Evolutionary conservation across 2,888 invertebrate species (phyloP), one percentile per base, ranked within the genome.

Genomic region (Lagria hirta): DNA sequence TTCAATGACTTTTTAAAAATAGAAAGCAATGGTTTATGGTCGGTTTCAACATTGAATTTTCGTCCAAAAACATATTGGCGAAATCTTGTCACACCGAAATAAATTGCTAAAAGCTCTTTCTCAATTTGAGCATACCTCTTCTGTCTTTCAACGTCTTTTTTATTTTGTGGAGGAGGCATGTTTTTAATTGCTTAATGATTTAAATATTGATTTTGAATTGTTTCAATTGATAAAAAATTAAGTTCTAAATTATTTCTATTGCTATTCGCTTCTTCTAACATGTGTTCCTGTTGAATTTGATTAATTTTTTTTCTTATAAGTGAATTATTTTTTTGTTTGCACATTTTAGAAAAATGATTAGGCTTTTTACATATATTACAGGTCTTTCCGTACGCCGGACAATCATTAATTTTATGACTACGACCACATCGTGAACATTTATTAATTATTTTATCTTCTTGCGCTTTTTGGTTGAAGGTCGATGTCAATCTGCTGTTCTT

Each of bases 61-160:
- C 38, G 29, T 6, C 51, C 51, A 52, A 44, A 58, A 0, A 55
- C 18, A 23, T 34, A 44, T 13, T 36, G 24, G 8, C 42, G 18
- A 37, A 49, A 42, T 20, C 24, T 32, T 2, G 26, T 13, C 8
- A 34, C 8, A 3, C 42, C 42, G 14, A 42, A 44, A 11, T 13
- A 33, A 18, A 40, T 37, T 8, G 47, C 50, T n/a, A 43, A 28
- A 10, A 50, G 12, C 22, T 48, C 50, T 23, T 50, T 41, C 32
- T 42, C 36, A 11, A 43, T 50, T 43, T 50, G 50, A 3, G 40
- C 37, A 16, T 38, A 34, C n/a, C 29, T 27, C n/a, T 12, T 23
- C 23, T 47, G 47, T 34, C 51, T 50, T 30, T 60, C 49, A 1
- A 64, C 17, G 7, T 54, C 54, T 45, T 53, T 50, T 33, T 54